These are phyloP conservation scores for Oscheius myriophilus DNA, from an alignment of 2,888 invertebrate species.

Conservation along the genomic window DNA sequence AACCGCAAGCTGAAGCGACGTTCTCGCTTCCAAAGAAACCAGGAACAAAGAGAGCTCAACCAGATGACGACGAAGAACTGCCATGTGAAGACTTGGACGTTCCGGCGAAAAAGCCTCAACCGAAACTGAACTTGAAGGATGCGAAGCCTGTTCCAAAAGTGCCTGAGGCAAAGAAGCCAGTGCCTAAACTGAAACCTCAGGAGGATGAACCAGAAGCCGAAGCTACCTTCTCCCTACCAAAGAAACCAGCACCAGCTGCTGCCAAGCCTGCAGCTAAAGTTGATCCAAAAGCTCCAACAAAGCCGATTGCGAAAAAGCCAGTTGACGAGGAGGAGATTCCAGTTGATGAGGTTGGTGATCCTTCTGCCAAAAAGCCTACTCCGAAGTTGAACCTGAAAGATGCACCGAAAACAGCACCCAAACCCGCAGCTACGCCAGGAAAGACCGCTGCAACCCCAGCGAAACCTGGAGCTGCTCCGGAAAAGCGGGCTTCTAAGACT, in stretches of 20 bases:
- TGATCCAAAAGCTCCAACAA: conserved; percentile 31
- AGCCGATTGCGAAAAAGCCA: conserved; percentile 1
- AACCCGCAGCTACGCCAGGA: conserved; percentile 10
- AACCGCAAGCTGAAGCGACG: conserved; percentile 34
- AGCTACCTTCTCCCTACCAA: conserved; percentile 31
- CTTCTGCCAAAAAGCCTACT: conserved; percentile 42
- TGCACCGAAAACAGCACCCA: conserved; percentile 35
- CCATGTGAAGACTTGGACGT: conserved; percentile 38
- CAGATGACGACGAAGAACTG: conserved; percentile 41
- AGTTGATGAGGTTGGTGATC: conserved; percentile 39
- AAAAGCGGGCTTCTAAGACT: conserved; percentile 17
- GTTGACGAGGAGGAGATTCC: conserved; percentile 45
- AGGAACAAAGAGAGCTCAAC: conserved; percentile 24
- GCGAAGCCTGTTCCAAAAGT: neutral
- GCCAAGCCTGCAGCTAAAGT: conserved; percentile 22
- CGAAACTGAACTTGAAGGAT: conserved; percentile 36
- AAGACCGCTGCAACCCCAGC: conserved; percentile 11
- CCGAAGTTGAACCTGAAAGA: conserved; percentile 25
- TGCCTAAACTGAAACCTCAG: conserved; percentile 12
- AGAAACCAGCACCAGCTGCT: conserved; percentile 27
- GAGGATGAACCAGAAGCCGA: conserved; percentile 37
- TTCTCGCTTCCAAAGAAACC: conserved; percentile 29
- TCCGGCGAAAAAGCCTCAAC: conserved; percentile 24
- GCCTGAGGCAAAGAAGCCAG: conserved; percentile 35
- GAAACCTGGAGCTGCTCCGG: conserved; percentile 30